Percentiles rank a stretch among this genome's conserved stretches.
Conservation (phyloP, 2,888 invertebrate species). For the Vanessa cardui region DNA sequence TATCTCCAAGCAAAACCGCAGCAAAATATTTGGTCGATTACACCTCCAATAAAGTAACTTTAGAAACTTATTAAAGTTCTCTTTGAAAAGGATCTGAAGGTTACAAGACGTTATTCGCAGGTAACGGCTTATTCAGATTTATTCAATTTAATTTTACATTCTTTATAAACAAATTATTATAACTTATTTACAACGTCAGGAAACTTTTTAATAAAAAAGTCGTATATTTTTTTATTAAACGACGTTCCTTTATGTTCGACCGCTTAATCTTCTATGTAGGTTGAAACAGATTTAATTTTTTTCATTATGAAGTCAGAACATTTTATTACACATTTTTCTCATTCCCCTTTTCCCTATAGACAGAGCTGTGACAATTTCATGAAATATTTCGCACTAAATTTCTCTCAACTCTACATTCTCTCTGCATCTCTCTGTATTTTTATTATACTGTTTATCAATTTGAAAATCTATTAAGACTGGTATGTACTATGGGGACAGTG, state of each 20-base stretch:
- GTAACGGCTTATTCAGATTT: conserved; percentile 8
- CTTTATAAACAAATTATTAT: conserved; percentile 11
- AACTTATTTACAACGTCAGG: conserved; percentile 21
- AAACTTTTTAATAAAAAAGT: conserved; percentile 29
- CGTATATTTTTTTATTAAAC: conserved; percentile 25
- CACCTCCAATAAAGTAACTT: neutral
- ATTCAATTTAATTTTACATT: conserved; percentile 13
- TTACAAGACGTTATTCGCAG: neutral
- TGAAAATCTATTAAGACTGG: neutral
- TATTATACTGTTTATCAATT: neutral
- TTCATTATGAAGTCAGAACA: conserved; percentile 25
- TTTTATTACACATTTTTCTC: conserved; percentile 24
- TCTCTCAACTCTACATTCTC: neutral
- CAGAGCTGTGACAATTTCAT: conserved; percentile 3
- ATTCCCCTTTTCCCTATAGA: conserved; percentile 8
- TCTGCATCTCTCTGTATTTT: too few species aligned
- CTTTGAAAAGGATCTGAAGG: conserved; percentile 1
- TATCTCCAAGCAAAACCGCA: neutral
- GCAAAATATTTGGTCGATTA: neutral
- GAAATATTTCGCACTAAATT: too few species aligned
- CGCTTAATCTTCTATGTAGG: conserved; percentile 23
- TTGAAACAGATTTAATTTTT: conserved; percentile 20
- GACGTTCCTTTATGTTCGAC: conserved; percentile 19
- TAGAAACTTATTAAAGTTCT: neutral
- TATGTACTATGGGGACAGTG: too few species aligned